phyloP scores from a whole-genome alignment of 2,888 invertebrate genomes.

The Tinea trinotella region DNA sequence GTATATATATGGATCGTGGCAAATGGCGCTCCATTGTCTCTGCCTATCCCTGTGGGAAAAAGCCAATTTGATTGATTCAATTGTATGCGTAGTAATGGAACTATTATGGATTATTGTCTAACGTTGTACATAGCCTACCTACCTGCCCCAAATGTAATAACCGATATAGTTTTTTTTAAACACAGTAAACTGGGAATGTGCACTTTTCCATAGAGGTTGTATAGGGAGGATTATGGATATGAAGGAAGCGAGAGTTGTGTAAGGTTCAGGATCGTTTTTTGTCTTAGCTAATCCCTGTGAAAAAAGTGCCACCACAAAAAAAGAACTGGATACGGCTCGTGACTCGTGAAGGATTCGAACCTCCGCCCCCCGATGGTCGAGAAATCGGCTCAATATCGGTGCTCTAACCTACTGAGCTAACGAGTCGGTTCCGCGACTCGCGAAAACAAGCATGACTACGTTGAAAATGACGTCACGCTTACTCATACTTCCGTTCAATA shows the following conservation, averaged over 20 bases:
- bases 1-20: too few relatives aligned
- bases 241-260: background rate
- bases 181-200: too few relatives aligned
- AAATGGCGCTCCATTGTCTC: too few relatives aligned
- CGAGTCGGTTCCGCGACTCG: background rate
- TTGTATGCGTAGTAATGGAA: too few relatives aligned
- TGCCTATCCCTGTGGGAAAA: too few relatives aligned
- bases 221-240: too few relatives aligned
- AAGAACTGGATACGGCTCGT: background rate
- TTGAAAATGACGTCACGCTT: background rate
- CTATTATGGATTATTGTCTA: too few relatives aligned
- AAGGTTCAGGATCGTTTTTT: background rate
- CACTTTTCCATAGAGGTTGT: too few relatives aligned
- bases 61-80: too few relatives aligned
- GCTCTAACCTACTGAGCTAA: constrained; percentile 16
- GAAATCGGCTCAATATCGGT: constrained; percentile 1
- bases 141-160: too few relatives aligned
- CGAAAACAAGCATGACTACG: background rate
- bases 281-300: background rate
- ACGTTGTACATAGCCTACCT: too few relatives aligned
- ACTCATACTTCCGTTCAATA: background rate
- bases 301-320: background rate
- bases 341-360: constrained; percentile 16
- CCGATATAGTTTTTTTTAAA: too few relatives aligned
- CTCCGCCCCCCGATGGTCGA: constrained; percentile 13